phyloP scores from a whole-genome alignment of 1,140 invertebrate species.

The Heterodera schachtii region DNA sequence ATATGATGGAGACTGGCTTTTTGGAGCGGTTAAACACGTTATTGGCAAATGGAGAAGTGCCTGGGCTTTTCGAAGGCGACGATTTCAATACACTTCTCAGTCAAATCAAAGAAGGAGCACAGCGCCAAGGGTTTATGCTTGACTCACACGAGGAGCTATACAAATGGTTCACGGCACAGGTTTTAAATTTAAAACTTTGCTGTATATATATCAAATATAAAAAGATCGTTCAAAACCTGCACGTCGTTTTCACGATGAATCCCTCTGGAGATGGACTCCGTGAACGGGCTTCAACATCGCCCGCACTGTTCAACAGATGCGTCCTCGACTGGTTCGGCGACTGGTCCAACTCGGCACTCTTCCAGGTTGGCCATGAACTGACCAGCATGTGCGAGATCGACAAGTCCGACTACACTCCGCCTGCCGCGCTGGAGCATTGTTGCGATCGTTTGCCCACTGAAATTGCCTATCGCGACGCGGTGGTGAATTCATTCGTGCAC shows the following conservation, averaged over 20 bases:
- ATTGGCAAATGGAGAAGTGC: slow-evolving; percentile 96
- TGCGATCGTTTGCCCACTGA: slow-evolving; percentile 75
- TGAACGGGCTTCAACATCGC: slow-evolving; percentile 95
- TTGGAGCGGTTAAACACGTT: slow-evolving; percentile 98
- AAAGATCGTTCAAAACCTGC: slow-evolving; percentile 98
- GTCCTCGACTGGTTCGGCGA: slow-evolving; percentile 99
- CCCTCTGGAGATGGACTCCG: slow-evolving; percentile 95
- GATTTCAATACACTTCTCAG: slow-evolving; percentile 99
- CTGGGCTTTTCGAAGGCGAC: slow-evolving; percentile 77
- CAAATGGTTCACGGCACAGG: slow-evolving; percentile 91
- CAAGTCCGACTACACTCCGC: slow-evolving; percentile 65
- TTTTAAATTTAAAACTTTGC: slow-evolving; percentile 39
- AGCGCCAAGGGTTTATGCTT: slow-evolving; percentile 94
- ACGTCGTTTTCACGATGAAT: slow-evolving; percentile 99
- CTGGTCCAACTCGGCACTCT: slow-evolving; percentile 95
- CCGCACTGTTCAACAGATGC: slow-evolving; percentile 97
- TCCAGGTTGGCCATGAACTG: slow-evolving; percentile 78
- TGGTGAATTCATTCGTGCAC: slow-evolving; percentile 96
- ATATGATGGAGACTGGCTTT: slow-evolving; percentile 96
- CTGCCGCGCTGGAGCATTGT: slow-evolving; percentile 51
- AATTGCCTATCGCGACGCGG: slow-evolving; percentile 82
- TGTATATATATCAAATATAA: slow-evolving; percentile 10
- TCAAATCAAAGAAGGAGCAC: slow-evolving; percentile 97
- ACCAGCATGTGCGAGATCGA: slow-evolving; percentile 72
- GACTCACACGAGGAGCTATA: slow-evolving; percentile 98